phyloP scores from a whole-genome alignment of 2,113 vertebrate genomes.

The Strix uralensis region DNA sequence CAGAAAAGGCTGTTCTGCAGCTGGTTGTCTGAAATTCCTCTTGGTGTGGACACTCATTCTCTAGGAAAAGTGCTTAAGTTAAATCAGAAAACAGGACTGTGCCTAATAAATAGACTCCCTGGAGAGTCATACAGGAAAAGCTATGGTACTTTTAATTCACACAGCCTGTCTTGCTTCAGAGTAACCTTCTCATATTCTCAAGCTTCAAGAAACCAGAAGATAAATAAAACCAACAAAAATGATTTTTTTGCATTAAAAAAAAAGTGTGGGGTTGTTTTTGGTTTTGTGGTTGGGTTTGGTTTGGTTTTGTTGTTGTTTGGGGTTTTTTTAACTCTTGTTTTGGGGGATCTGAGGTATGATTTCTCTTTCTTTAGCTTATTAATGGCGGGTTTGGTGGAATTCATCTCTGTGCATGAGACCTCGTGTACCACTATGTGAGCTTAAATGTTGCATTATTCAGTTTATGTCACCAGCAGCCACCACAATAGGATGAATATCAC shows the following conservation, averaged over 20 bases:
- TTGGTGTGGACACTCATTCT: neutral
- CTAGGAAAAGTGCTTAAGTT: slow-evolving; percentile 11
- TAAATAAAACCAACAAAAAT: neutral
- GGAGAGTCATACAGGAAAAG: neutral
- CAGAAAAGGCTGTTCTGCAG: neutral
- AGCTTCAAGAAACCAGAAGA: neutral
- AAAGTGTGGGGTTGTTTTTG: too few relatives aligned
- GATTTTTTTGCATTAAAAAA: neutral
- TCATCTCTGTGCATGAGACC: neutral
- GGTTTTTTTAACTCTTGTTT: fast-evolving
- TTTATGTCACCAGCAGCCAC: neutral
- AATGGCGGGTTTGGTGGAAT: neutral
- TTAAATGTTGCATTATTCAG: neutral
- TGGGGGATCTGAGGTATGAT: neutral
- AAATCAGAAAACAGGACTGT: slow-evolving; percentile 24
- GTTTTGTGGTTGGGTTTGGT: neutral
- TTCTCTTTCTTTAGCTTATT: neutral
- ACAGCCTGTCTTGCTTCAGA: neutral
- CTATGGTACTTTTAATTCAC: neutral
- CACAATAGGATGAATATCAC: neutral
- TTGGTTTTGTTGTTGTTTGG: neutral
- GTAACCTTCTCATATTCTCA: neutral
- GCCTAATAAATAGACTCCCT: slow-evolving; percentile 8
- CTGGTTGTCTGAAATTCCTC: neutral
- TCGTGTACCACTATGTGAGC: neutral